A percentile compares a stretch with the other conserved stretches of the same genome.
Conservation (phyloP, 2,888 invertebrate species). For the Brenthis daphne region DNA sequence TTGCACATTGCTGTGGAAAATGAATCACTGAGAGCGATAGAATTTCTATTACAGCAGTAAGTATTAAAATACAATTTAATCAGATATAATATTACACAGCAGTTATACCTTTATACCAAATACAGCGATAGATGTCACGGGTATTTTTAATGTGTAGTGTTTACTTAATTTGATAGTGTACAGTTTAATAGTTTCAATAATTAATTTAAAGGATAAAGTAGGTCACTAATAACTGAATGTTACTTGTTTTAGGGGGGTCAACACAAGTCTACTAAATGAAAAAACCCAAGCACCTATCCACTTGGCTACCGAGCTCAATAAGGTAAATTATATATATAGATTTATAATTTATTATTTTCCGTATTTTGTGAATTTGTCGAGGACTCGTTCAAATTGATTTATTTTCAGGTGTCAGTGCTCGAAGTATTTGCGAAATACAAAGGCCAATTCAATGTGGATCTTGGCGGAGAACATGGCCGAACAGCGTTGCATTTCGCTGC, state of each 20-base stretch:
- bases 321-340: conserved; percentile 49
- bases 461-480: conserved; percentile 90
- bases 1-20: conserved; percentile 90
- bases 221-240: not conserved
- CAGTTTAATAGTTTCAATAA: not conserved
- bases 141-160: too few relatives aligned
- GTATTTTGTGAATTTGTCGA: too few relatives aligned
- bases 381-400: not conserved
- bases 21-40: conserved; percentile 86
- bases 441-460: conserved; percentile 86
- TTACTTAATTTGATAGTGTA: too few relatives aligned
- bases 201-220: too few relatives aligned
- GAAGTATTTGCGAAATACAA: conserved; percentile 87
- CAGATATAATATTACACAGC: too few relatives aligned
- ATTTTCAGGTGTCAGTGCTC: conserved; percentile 82
- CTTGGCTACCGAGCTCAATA: conserved; percentile 89
- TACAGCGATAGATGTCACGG: not conserved
- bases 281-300: conserved; percentile 91
- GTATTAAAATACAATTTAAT: conserved; percentile 46
- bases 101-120: not conserved
- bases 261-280: conserved; percentile 87
- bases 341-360: not conserved
- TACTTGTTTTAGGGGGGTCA: conserved; percentile 82
- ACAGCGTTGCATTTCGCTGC: conserved; percentile 93
- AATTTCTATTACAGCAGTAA: conserved; percentile 88